Evolutionary conservation across 2,797 vertebrate species (phyloP), one percentile per base, ranked within the genome.

Genomic region (Rhodeus uyekii): DNA sequence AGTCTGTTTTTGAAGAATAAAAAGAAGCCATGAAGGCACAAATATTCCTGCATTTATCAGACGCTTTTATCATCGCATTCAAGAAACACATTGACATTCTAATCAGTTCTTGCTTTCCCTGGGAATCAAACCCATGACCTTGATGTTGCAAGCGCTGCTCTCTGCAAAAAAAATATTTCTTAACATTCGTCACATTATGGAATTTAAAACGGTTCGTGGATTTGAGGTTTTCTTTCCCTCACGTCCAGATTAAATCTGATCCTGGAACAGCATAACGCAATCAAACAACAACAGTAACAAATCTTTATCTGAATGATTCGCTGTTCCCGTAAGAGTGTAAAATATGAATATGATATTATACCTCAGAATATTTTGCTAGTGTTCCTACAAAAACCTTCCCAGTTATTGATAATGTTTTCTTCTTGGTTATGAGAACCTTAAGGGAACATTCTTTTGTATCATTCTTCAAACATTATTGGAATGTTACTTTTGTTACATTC

Each of bases 291-390:
- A 42, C 39, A 42, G 38, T 48, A 19, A 3, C 1, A 50, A 2
- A 50, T 50, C 19, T 50, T 50, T 50, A 22, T 50, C 9, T 0
- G 22, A 4, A 8, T 50, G 19, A 3, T 50, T 50, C 19, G 8
- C 48, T 67, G 13, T 39, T 39, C 19, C 78, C 79, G 64, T 34
- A 18, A 80, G 86, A 80, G 86, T n/a, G n/a, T n/a, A n/a, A n/a
- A n/a, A n/a, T n/a, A n/a, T n/a, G n/a, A n/a, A n/a, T n/a, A n/a
- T n/a, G n/a, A n/a, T n/a, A n/a, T n/a, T n/a, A n/a, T n/a, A n/a
- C n/a, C n/a, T n/a, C n/a, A n/a, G 42, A 44, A 44, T 2, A 44
- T 53, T n/a, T 53, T 10, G 19, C 48, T 53, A 0, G 19, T 10
- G 8, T n/a, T 1, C 22, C n/a, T 55, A 55, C n/a, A 55, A 10